Base-by-base conservation (phyloP, 2,888 invertebrate species). In the Eupithecia vulgata region DNA sequence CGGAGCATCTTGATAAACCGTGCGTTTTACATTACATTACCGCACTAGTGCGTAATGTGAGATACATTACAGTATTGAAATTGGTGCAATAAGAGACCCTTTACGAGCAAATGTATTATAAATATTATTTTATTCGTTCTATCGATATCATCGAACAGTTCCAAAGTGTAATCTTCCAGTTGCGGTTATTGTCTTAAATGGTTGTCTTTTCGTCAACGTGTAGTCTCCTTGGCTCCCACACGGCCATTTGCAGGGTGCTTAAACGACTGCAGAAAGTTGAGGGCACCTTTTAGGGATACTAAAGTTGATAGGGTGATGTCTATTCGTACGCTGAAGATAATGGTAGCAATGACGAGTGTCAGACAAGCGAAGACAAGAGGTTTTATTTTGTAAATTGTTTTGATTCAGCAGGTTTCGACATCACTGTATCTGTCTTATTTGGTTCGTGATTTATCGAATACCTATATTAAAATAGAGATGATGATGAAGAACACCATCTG, bases 201-300 rank as follows among this genome's bases (percentile, higher is more conserved):
- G 30, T 30, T 61, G 61, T 61, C 61, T 61, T 61, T 61, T 61
- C 17, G 34, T 61, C 34, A 61, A 25, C 15, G 34, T 34, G 61
- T 17, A 8, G 17, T 34, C 61, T 8, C 34, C 57, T 59, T 61
- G 34, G 61, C 61, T 34, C 25, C 34, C 61, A 61, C 35, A n/a
- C 13, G 40, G 40, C 64, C 40, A 65, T 40, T 65, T 35, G 40
- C 34, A 21, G 64, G 61, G 61, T 61, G 61, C 61, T 61, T 61
- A 34, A 34, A 61, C 34, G 61, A 34, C 61, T 34, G 30, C 61
- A 15, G 34, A 34, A 59, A 34, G 30, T 61, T 34, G 61, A 61
- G 34, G 17, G 34, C 57, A 13, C 13, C 17, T 61, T 17, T 30
- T 61, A 61, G 34, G 61, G 61, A 61, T 17, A 61, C 61, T 57